phyloP scores from a whole-genome alignment of 1,140 invertebrate species.

The Drosophila novamexicana region DNA sequence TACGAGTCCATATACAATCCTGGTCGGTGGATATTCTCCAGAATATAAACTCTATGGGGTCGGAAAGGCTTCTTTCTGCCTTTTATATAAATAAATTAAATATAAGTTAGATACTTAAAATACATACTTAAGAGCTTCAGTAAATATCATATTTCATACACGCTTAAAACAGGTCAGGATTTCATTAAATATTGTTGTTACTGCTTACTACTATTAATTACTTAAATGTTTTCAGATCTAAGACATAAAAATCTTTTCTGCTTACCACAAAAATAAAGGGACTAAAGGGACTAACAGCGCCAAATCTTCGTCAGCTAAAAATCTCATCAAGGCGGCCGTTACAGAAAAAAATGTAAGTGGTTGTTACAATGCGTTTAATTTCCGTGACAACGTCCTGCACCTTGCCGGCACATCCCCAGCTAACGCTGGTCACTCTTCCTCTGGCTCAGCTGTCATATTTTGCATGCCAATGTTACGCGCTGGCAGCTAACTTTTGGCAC shows the following conservation, averaged over 20 bases:
- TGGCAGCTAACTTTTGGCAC: slow-evolving; percentile 17
- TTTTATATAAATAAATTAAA: too few species aligned
- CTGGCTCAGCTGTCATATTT: slow-evolving; percentile 53
- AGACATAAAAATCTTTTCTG: background rate
- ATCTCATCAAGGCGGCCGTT: slow-evolving; percentile 11
- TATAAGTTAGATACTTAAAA: too few species aligned
- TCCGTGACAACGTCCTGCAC: slow-evolving; percentile 66
- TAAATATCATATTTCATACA: too few species aligned
- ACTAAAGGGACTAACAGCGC: slow-evolving; percentile 3
- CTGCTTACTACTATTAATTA: too few species aligned
- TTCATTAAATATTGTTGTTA: too few species aligned
- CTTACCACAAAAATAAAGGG: background rate
- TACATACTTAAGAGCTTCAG: too few species aligned
- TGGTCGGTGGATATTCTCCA: too few species aligned
- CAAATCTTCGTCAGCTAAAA: slow-evolving; percentile 15
- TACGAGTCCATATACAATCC: too few species aligned
- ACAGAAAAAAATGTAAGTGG: slow-evolving; percentile 26
- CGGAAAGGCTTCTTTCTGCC: too few species aligned
- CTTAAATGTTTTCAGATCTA: too few species aligned
- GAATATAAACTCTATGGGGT: too few species aligned
- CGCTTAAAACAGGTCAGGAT: too few species aligned
- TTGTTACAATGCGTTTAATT: slow-evolving; percentile 71
- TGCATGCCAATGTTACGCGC: slow-evolving; percentile 28
- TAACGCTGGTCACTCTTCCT: slow-evolving; percentile 31
- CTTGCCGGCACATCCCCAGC: slow-evolving; percentile 46